These are phyloP conservation scores for Poeciliopsis turrubarensis DNA, from an alignment of 2,113 vertebrate species.

Conservation along the genomic window DNA sequence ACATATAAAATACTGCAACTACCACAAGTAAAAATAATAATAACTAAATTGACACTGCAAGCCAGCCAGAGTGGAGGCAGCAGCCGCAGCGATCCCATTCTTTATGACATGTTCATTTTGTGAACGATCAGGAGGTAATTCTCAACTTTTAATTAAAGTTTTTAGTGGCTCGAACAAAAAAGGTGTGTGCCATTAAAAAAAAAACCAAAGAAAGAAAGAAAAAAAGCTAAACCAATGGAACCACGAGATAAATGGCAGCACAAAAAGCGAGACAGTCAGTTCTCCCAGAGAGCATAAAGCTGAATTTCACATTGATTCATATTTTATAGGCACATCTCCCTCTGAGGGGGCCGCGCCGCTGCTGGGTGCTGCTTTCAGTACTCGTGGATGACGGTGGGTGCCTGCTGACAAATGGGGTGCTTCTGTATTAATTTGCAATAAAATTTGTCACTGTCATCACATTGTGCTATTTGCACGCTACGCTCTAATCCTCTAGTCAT, in stretches of 20 bases:
- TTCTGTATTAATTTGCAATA: conserved; percentile 65
- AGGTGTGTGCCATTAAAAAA: neutral
- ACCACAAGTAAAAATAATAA: too few species aligned
- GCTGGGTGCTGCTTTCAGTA: conserved; percentile 54
- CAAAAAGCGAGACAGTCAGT: neutral
- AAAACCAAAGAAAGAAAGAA: too few species aligned
- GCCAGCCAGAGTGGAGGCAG: too few species aligned
- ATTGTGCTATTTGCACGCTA: conserved; percentile 60
- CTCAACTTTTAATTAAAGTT: conserved; percentile 18
- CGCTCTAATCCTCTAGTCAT: conserved; percentile 65
- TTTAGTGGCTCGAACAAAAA: conserved; percentile 5
- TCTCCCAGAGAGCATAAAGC: neutral
- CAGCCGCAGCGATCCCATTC: neutral
- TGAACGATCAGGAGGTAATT: neutral
- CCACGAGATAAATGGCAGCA: neutral
- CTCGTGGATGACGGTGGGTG: conserved; percentile 37
- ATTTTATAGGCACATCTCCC: conserved; percentile 30
- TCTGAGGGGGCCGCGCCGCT: conserved; percentile 25
- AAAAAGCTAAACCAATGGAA: neutral
- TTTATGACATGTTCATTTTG: conserved; percentile 14
- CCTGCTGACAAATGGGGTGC: conserved; percentile 70
- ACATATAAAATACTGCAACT: too few species aligned
- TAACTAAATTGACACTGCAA: too few species aligned
- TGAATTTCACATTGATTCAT: conserved; percentile 6
- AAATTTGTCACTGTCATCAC: conserved; percentile 65